Base-by-base conservation (phyloP, 2,888 invertebrate genomes). In the Orchesellides sinensis region DNA sequence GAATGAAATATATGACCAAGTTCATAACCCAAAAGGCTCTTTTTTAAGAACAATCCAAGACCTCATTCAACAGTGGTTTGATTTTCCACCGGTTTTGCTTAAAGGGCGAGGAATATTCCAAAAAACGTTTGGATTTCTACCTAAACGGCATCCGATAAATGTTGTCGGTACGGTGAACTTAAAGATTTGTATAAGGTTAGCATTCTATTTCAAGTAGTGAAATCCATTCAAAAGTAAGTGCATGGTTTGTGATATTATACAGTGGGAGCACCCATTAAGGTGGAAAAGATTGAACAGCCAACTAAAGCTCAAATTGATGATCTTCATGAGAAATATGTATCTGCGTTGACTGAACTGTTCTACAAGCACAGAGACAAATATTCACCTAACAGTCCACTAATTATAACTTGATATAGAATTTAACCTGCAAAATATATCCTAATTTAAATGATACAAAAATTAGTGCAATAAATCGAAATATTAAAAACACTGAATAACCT, bases 31-130 rank as follows among this genome's bases (percentile, higher is more conserved):
- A 0, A 92, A 94, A 69, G 94, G 95, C 49, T 94, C 96, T 0
- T 88, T 91, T 2, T 87, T 96, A 5, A 91, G 94, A 17, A 92
- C 90, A 14, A 88, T 94, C 45, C 97, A 98, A 90, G 93, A 95
- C 83, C 90, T 90, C 61, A 90, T 96, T 0, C 93, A 94, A 69
- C 92, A 92, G 85, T 69, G 91, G 5, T 93, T 94, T 0, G 96
- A 96, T 3, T 90, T 96, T 10, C 94, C 95, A 0, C 96, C 96
- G 0, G 91, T 95, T 70, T 90, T 96, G 61, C 93, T 95, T 0
- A 90, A 94, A 32, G 97, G 96, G 0, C 91, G 98, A 35, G 98
- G 98, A 1, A 91, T 98, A 81, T 96, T 98, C 89, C 97, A 98
- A 89, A 98, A 98, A 89, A 93, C 93, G 0, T 95, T 95, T 89